Evolutionary conservation across 2,113 vertebrate species (phyloP).

Genomic region (Patagioenas fasciata): DNA sequence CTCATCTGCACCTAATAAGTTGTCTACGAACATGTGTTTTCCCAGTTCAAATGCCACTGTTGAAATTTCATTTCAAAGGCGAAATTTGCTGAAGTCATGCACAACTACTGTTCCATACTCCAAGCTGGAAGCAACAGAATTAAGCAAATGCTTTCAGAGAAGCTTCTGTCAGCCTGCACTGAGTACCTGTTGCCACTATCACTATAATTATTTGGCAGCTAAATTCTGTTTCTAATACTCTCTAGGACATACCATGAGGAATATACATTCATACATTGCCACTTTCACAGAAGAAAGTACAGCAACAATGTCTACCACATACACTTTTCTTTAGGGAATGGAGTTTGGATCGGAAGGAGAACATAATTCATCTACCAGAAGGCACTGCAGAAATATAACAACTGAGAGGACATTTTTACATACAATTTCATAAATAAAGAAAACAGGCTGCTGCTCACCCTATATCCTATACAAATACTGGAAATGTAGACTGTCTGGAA

Average conservation of each 20-base stretch:
- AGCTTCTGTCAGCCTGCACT: neutral
- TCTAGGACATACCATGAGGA: neutral
- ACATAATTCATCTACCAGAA: neutral
- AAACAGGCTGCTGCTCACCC: neutral
- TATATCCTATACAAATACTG: neutral
- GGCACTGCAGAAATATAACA: neutral
- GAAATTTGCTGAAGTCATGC: neutral
- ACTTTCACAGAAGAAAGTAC: neutral
- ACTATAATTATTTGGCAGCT: neutral
- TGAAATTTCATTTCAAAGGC: neutral
- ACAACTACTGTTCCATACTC: neutral
- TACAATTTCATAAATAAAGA: neutral
- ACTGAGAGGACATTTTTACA: neutral
- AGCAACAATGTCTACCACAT: neutral
- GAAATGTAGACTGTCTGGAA: conserved; percentile 37
- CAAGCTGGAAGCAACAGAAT: neutral
- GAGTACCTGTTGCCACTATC: neutral
- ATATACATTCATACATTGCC: neutral
- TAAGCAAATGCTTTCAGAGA: neutral
- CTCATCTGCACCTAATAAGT: neutral
- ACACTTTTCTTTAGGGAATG: neutral
- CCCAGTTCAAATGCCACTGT: neutral
- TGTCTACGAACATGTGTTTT: neutral
- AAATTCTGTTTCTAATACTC: neutral
- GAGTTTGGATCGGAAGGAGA: neutral